Percentiles rank a stretch among this genome's conserved stretches.
phyloP scores from a whole-genome alignment of 2,888 invertebrate genomes.

The Brenthis hecate region DNA sequence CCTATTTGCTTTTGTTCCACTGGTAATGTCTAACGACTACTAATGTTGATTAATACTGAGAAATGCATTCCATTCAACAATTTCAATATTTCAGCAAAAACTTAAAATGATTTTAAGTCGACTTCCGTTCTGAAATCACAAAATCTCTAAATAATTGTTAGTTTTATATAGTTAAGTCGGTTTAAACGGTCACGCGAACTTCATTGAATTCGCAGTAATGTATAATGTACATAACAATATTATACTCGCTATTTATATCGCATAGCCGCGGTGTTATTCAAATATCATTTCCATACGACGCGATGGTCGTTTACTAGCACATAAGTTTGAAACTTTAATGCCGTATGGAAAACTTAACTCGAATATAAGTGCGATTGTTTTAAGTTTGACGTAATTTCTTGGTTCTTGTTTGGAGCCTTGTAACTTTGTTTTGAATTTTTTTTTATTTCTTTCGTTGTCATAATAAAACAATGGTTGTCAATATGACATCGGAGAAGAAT shows the following conservation, averaged over 20 bases:
- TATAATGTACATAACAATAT: slow-evolving; percentile 22
- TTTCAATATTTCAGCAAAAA: slow-evolving; percentile 20
- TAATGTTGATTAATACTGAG: slow-evolving; percentile 25
- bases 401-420: not conserved
- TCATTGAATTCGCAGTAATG: slow-evolving; percentile 29
- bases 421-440: not conserved
- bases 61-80: slow-evolving; percentile 11
- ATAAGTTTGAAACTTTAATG: slow-evolving; percentile 39
- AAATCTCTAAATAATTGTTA: slow-evolving; percentile 28
- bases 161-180: slow-evolving; percentile 30
- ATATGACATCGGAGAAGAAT: too few relatives aligned
- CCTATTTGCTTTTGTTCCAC: slow-evolving; percentile 12
- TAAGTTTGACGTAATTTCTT: slow-evolving; percentile 14
- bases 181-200: slow-evolving; percentile 33
- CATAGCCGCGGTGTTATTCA: slow-evolving; percentile 22
- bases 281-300: slow-evolving; percentile 24
- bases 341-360: slow-evolving; percentile 35
- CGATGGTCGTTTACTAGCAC: slow-evolving; percentile 23
- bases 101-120: slow-evolving; percentile 20
- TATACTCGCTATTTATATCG: slow-evolving; percentile 13
- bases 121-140: slow-evolving; percentile 29
- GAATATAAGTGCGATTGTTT: slow-evolving; percentile 19
- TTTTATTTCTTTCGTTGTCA: not conserved
- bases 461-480: not conserved
- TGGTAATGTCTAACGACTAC: slow-evolving; percentile 20